Base-by-base conservation (phyloP, 2,113 vertebrate species). In the Bagarius yarrelli region DNA sequence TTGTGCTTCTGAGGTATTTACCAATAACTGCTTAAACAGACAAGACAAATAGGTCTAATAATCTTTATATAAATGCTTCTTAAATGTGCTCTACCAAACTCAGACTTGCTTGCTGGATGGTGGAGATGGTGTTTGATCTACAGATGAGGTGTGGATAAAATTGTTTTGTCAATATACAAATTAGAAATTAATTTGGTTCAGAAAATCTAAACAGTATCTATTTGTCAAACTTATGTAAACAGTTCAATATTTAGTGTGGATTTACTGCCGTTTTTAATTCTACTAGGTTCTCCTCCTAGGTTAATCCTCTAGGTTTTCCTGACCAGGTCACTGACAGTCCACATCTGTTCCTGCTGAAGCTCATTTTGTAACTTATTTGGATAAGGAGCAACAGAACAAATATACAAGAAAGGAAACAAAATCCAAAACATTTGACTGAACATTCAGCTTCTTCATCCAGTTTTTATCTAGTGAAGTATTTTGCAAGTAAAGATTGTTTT, bases 41-140 rank as follows among this genome's bases (percentile, higher is more conserved):
- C 4, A 27, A 30, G 14, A 30, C 6, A 25, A 71, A n/a, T 25
- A 1, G 14, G 18, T 25, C 40, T 47, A 14, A 69, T 47, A 12
- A 69, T 27, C n/a, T 50, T 5, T 71, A 52, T 52, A 52, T 25
- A 70, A 67, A 66, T 73, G 32, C 11, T 56, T 56, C 5, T 34
- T 19, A 34, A 40, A 27, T 36, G 50, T 64, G 14, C 23, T 72
- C 15, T 61, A 47, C 34, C 50, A 9, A 47, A 52, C n/a, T 36
- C 74, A 94, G 93, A 83, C 50, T 94, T 52, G 85, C 91, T 1
- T 91, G 90, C 57, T 94, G 93, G 92, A 89, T 91, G 83, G 89
- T 93, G 67, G 90, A 93, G 71, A 91, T 93, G 79, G 89, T 91
- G 8, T 88, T 89, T 61, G 90, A 93, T 19, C 82, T 93, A 13